Percentiles rank a stretch among this genome's conserved stretches.
Conservation (phyloP, 2,888 invertebrate genomes). For the Amphimallon solstitiale region DNA sequence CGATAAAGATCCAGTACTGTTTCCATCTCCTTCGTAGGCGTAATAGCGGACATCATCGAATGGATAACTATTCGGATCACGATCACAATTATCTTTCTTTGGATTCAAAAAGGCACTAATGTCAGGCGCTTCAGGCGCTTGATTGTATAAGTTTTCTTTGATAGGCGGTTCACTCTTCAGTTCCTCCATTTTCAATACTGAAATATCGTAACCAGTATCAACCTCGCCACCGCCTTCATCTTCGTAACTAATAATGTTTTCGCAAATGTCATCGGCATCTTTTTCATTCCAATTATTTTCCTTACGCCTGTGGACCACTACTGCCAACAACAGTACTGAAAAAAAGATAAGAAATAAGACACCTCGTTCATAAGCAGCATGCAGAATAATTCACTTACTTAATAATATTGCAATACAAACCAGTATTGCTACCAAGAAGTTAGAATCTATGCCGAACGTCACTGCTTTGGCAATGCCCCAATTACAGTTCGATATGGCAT, state of each 20-base stretch:
- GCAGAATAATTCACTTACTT: too few species aligned
- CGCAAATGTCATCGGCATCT: slow-evolving; percentile 94
- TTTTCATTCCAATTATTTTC: slow-evolving; percentile 89
- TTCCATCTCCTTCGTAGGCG: slow-evolving; percentile 97
- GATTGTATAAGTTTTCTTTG: slow-evolving; percentile 54
- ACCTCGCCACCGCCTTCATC: slow-evolving; percentile 99
- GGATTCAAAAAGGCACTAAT: slow-evolving; percentile 91
- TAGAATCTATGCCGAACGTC: slow-evolving; percentile 85
- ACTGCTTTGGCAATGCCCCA: slow-evolving; percentile 79
- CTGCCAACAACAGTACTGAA: slow-evolving; percentile 84
- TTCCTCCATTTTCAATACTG: slow-evolving; percentile 68
- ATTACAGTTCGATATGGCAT: slow-evolving; percentile 80
- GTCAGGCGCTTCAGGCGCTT: slow-evolving; percentile 74
- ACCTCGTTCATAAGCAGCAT: too few species aligned
- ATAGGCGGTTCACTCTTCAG: slow-evolving; percentile 48
- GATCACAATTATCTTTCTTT: slow-evolving; percentile 89
- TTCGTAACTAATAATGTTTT: slow-evolving; percentile 97
- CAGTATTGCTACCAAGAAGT: slow-evolving; percentile 89
- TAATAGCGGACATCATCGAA: slow-evolving; percentile 98
- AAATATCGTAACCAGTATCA: slow-evolving; percentile 92
- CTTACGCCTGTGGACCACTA: slow-evolving; percentile 88
- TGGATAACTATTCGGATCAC: slow-evolving; percentile 90
- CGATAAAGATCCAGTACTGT: slow-evolving; percentile 89
- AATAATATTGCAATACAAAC: slow-evolving; percentile 87
- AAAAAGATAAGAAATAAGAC: too few species aligned